Evolutionary conservation across 2,113 vertebrate species (phyloP).

Genomic region (Myrmophylax atrothorax): DNA sequence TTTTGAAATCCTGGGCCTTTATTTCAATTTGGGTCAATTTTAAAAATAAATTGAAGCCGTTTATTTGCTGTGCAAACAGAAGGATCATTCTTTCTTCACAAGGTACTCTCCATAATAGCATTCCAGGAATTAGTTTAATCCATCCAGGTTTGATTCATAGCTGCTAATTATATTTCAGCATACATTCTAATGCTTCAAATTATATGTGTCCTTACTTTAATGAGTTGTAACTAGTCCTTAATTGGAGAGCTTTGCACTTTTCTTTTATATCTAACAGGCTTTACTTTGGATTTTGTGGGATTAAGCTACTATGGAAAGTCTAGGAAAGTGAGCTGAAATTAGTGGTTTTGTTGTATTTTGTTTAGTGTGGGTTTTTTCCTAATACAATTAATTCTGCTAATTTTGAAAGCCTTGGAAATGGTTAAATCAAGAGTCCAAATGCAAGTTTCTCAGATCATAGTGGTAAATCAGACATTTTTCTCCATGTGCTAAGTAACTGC

Average conservation of each 20-base stretch:
- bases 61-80: constrained; percentile 75
- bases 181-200: constrained; percentile 71
- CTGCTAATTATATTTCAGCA: constrained; percentile 74
- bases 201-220: constrained; percentile 70
- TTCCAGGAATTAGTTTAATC: constrained; percentile 75
- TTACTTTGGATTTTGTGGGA: constrained; percentile 64
- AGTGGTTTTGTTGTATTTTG: background rate
- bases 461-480: background rate
- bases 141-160: constrained; percentile 69
- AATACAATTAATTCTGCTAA: constrained; percentile 32
- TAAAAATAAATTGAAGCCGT: constrained; percentile 73
- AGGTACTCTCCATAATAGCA: constrained; percentile 60
- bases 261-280: constrained; percentile 67
- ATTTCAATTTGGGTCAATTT: constrained; percentile 71
- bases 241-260: constrained; percentile 65
- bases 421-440: background rate
- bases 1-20: constrained; percentile 63
- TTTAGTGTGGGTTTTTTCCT: background rate
- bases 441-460: background rate
- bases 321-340: constrained; percentile 16
- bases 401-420: background rate
- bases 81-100: constrained; percentile 74
- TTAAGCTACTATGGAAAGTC: constrained; percentile 56
- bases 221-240: constrained; percentile 74
- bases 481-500: background rate